Conservation (phyloP, 2,888 invertebrate species). For the Hydrotaea diabolus region DNA sequence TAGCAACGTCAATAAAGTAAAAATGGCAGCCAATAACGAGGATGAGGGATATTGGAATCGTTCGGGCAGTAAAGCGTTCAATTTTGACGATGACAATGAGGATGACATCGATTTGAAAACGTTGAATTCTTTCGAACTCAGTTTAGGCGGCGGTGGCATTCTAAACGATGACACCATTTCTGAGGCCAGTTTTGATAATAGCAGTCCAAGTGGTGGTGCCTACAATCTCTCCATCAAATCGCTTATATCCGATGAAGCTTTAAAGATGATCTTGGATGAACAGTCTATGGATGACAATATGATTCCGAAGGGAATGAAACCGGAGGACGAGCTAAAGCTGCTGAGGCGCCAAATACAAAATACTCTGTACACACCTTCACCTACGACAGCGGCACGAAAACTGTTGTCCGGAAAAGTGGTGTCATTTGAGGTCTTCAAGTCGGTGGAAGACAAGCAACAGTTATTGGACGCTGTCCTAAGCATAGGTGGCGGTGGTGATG, state of each 20-base stretch:
- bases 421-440: slow-evolving; percentile 82
- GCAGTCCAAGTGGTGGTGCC: slow-evolving; percentile 68
- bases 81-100: slow-evolving; percentile 90
- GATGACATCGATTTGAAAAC: slow-evolving; percentile 72
- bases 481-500: slow-evolving; percentile 90
- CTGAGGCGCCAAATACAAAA: slow-evolving; percentile 76
- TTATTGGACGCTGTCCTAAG: slow-evolving; percentile 87
- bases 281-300: slow-evolving; percentile 76
- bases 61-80: slow-evolving; percentile 85
- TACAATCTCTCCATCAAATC: slow-evolving; percentile 78
- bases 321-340: slow-evolving; percentile 79
- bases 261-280: slow-evolving; percentile 76
- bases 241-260: slow-evolving; percentile 77
- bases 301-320: slow-evolving; percentile 76
- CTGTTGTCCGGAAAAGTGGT: slow-evolving; percentile 82
- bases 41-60: slow-evolving; percentile 91
- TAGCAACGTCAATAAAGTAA: neutral
- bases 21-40: slow-evolving; percentile 79
- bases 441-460: slow-evolving; percentile 86
- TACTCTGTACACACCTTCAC: slow-evolving; percentile 77
- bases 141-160: slow-evolving; percentile 68
- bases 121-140: slow-evolving; percentile 71
- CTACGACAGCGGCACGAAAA: slow-evolving; percentile 75
- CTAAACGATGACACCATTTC: slow-evolving; percentile 78
- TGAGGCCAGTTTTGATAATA: slow-evolving; percentile 79